Percentiles rank a stretch among this genome's conserved stretches.
Conservation (phyloP, 1,140 invertebrate genomes). For the Nomia melanderi region DNA sequence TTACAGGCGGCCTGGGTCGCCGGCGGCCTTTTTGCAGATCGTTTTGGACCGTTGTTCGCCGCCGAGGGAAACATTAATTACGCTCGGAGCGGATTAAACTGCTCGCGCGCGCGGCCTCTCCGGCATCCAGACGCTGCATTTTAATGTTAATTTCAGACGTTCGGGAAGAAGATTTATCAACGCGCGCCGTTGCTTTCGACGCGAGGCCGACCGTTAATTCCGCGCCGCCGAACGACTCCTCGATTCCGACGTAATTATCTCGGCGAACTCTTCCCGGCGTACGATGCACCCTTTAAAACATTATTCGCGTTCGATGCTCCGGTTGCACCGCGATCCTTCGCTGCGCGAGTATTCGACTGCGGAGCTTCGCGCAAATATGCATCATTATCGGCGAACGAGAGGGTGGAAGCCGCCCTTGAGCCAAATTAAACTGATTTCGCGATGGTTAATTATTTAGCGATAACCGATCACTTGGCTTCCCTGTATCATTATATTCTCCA, state of each 20-base stretch:
- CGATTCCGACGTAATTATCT: constrained; percentile 32
- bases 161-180: constrained; percentile 47
- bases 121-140: constrained; percentile 31
- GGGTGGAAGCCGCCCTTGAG: too few species aligned
- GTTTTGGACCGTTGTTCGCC: constrained; percentile 26
- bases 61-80: constrained; percentile 41
- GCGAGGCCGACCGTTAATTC: constrained; percentile 26
- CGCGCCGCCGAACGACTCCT: neutral
- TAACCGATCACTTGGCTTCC: too few species aligned
- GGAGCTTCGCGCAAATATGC: too few species aligned
- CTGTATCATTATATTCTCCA: too few species aligned
- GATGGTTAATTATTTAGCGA: too few species aligned
- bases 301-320: too few species aligned
- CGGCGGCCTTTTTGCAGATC: constrained; percentile 28
- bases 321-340: too few species aligned
- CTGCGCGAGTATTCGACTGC: too few species aligned
- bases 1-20: too few species aligned
- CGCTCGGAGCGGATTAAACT: constrained; percentile 39
- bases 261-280: neutral
- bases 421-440: too few species aligned
- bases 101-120: constrained; percentile 19
- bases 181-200: constrained; percentile 28
- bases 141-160: constrained; percentile 50
- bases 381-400: too few species aligned
- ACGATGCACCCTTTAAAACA: too few species aligned